phyloP scores from a whole-genome alignment of 2,888 invertebrate genomes.

The Spialia ferax region DNA sequence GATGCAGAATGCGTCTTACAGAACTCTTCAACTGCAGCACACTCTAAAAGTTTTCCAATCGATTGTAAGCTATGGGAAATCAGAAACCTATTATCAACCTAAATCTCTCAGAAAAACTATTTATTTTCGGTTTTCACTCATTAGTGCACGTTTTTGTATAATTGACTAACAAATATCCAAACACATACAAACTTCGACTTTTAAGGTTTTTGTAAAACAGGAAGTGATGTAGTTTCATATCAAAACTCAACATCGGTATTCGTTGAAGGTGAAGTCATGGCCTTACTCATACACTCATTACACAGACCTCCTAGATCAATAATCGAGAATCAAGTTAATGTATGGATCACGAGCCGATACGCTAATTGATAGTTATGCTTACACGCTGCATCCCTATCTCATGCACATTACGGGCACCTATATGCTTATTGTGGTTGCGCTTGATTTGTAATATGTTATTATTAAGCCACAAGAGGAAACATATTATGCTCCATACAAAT shows the following conservation, averaged over 20 bases:
- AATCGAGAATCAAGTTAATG: slow-evolving; percentile 43
- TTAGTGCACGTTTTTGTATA: neutral
- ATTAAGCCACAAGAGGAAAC: neutral
- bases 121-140: neutral
- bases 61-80: slow-evolving; percentile 9
- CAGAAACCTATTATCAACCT: neutral
- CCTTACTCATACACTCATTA: neutral
- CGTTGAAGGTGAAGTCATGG: neutral
- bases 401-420: slow-evolving; percentile 34
- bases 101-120: neutral
- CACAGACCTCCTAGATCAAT: slow-evolving; percentile 44
- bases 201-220: no score
- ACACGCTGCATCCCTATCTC: slow-evolving; percentile 23
- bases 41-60: slow-evolving; percentile 22
- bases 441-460: slow-evolving; percentile 18
- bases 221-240: no score
- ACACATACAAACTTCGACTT: neutral
- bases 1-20: slow-evolving; percentile 1
- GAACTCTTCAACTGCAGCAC: slow-evolving; percentile 17
- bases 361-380: slow-evolving; percentile 34
- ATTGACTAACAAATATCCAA: neutral
- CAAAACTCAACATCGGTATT: neutral
- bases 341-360: slow-evolving; percentile 37
- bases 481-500: neutral
- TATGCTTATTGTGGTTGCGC: neutral